Conservation (phyloP, 2,888 invertebrate genomes). For the Blastobasis lacticolella region DNA sequence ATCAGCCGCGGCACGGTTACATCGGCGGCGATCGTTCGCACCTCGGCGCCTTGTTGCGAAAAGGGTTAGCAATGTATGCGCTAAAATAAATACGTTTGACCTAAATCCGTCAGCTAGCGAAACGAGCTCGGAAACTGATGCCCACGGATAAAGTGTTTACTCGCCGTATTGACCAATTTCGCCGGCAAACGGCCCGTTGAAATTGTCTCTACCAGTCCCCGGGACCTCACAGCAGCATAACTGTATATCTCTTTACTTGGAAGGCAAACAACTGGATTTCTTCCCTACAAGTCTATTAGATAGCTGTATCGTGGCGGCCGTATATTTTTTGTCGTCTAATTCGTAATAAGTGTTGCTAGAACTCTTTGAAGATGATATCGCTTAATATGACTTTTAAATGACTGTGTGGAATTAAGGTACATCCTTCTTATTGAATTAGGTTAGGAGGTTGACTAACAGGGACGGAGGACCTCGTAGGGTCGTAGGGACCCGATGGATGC, state of each 20-base stretch:
- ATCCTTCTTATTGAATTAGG: not conserved
- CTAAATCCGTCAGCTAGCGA: constrained; percentile 46
- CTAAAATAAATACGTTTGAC: constrained; percentile 62
- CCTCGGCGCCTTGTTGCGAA: constrained; percentile 34
- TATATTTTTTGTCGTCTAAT: too few relatives aligned
- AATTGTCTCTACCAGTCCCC: constrained; percentile 21
- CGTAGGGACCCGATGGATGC: too few relatives aligned
- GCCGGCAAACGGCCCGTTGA: constrained; percentile 31
- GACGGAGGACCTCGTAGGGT: too few relatives aligned
- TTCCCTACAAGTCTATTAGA: constrained; percentile 12
- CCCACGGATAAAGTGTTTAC: constrained; percentile 22
- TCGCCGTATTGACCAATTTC: constrained; percentile 28
- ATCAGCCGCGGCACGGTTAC: constrained; percentile 12
- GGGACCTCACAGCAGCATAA: constrained; percentile 33
- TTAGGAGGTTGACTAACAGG: too few relatives aligned
- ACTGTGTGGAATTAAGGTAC: not conserved
- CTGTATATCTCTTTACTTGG: constrained; percentile 33
- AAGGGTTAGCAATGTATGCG: constrained; percentile 39
- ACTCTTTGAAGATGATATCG: not conserved
- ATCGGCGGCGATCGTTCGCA: constrained; percentile 33
- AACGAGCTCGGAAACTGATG: constrained; percentile 38
- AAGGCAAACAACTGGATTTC: constrained; percentile 18
- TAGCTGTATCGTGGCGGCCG: constrained; percentile 3
- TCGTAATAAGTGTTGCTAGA: not conserved
- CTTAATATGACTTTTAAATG: not conserved